Evolutionary conservation across 1,140 invertebrate genomes (phyloP), one percentile per base, ranked within the genome.

Genomic region (Cotesia chilonis): DNA sequence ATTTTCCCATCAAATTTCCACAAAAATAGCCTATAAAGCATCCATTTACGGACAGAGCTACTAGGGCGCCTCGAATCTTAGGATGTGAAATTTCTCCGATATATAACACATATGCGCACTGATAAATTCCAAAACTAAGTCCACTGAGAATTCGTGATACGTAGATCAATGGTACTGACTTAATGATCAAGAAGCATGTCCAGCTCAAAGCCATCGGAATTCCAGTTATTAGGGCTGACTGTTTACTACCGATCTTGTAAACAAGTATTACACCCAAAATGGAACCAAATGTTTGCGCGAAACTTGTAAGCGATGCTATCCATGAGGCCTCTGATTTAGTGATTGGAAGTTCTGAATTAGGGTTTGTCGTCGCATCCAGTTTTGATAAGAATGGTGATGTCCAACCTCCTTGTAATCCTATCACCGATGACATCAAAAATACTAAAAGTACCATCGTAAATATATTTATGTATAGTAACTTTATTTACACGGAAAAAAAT

Each of bases 1-100:
- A 89, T 1, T 90, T 86, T 3, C 93, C 93, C 66, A 93, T 87
- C 55, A 89, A 83, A 81, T 92, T 93, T 41, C 91, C 90, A 3
- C 91, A 81, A 52, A 94, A 82, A 74, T 92, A 92, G 2, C 94
- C 94, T 12, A 92, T 52, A 0, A 81, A 78, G 3, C 75, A 5
- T 4, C 79, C 78, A 4, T 79, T 77, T n/a, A 74, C 41, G 60
- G 91, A 89, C 4, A 90, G 84, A 10, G 90, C 88, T 1, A 91
- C 89, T 81, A 92, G 87, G 4, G 90, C 87, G 0, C 93, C 94
- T 9, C 94, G 84, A 1, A 92, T 89, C 60, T 89, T 86, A 76
- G 90, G 83, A 51, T 90, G 85, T 72, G 92, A 85, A 74, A 93
- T 88, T 86, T 92, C 90, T 63, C 90, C 89, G 38, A 93, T 82